phyloP scores from a whole-genome alignment of 2,113 vertebrate species.

The Tamias sibiricus region DNA sequence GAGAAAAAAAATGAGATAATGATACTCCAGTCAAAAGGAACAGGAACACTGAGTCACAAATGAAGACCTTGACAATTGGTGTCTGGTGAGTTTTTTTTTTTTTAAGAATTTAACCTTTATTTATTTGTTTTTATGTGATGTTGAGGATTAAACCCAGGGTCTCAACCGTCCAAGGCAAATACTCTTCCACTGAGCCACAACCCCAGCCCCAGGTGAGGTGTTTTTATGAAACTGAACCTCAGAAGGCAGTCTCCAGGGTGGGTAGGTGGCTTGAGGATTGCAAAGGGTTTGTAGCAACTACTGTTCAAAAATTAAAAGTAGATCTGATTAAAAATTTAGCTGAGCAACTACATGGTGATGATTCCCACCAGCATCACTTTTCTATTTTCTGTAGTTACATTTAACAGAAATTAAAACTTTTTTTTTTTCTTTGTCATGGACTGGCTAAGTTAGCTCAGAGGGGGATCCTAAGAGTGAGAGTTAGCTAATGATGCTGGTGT shows the following conservation, averaged over 20 bases:
- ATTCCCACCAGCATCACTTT: neutral
- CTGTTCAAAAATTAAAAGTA: neutral
- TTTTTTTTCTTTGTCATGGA: neutral
- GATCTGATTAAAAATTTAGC: neutral
- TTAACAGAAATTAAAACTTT: neutral
- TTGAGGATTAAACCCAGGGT: no score
- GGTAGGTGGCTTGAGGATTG: neutral
- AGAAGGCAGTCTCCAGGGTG: neutral
- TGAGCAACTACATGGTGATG: neutral
- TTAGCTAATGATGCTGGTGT: neutral
- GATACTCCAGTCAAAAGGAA: neutral
- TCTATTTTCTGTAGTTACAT: neutral
- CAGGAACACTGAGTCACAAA: neutral
- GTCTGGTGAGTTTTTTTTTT: neutral
- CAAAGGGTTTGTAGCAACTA: neutral
- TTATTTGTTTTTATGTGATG: no score
- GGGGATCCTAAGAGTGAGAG: neutral
- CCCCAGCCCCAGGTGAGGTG: neutral
- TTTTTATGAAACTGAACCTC: neutral
- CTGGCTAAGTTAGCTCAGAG: neutral
- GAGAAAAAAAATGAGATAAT: neutral
- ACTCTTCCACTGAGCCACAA: no score
- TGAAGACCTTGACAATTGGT: neutral
- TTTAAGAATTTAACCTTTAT: no score
- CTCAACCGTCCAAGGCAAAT: no score